A percentile compares a stretch with the other conserved stretches of the same genome.
These are phyloP conservation scores for Rhimphoctona megacephalus DNA, from an alignment of 2,888 invertebrate genomes.

Conservation along the genomic window DNA sequence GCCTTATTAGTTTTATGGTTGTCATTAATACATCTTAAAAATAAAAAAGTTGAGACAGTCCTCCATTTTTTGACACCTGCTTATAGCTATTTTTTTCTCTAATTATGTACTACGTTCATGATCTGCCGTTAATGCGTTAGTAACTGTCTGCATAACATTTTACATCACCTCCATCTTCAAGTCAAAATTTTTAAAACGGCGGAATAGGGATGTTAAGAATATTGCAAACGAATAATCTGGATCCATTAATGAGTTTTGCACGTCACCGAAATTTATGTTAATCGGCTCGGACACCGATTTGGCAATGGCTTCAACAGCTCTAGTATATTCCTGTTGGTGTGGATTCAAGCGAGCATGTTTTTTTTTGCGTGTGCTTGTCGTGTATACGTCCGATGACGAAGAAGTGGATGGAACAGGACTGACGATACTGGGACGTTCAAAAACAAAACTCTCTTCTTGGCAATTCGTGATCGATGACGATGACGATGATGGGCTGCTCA, in stretches of 20 bases:
- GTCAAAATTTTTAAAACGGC: slow-evolving; percentile 23
- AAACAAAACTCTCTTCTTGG: slow-evolving; percentile 26
- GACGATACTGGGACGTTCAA: slow-evolving; percentile 30
- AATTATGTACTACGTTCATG: slow-evolving; percentile 16
- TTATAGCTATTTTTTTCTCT: slow-evolving; percentile 10
- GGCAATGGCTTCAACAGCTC: slow-evolving; percentile 25
- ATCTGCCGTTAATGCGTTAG: slow-evolving; percentile 18
- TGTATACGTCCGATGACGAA: slow-evolving; percentile 37
- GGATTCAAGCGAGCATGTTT: slow-evolving; percentile 23
- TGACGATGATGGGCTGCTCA: slow-evolving; percentile 23
- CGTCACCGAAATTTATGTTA: slow-evolving; percentile 27
- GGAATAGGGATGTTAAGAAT: slow-evolving; percentile 19
- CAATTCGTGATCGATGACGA: slow-evolving; percentile 23
- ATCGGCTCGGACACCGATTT: slow-evolving; percentile 26
- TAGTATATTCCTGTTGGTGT: slow-evolving; percentile 35
- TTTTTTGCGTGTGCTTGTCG: slow-evolving; percentile 30
- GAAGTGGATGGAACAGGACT: slow-evolving; percentile 31
- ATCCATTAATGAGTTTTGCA: slow-evolving; percentile 20
- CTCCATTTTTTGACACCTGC: background rate
- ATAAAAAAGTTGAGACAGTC: slow-evolving; percentile 24
- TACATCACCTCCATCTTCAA: slow-evolving; percentile 28
- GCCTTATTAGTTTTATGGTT: slow-evolving; percentile 22
- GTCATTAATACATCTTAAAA: slow-evolving; percentile 18
- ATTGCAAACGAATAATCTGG: slow-evolving; percentile 28
- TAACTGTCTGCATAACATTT: slow-evolving; percentile 29